These are phyloP conservation scores for Bombus pascuorum DNA, from an alignment of 1,140 invertebrate species.

Conservation along the genomic window DNA sequence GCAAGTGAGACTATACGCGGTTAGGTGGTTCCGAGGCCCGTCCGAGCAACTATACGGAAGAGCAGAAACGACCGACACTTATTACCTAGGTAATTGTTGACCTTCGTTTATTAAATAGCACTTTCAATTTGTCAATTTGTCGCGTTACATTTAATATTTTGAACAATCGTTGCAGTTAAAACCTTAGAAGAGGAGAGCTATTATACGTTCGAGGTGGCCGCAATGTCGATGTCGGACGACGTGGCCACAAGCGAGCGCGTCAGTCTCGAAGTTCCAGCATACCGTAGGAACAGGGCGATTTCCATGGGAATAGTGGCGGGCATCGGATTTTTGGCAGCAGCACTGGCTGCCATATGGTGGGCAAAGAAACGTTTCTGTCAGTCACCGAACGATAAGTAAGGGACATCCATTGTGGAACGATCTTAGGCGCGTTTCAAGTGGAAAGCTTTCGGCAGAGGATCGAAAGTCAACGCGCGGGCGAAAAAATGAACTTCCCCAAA, in stretches of 20 bases:
- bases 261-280: conserved; percentile 84
- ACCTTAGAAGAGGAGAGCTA: conserved; percentile 86
- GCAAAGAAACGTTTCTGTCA: conserved; percentile 82
- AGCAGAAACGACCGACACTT: conserved; percentile 86
- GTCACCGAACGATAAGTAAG: conserved; percentile 71
- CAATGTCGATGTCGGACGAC: conserved; percentile 83
- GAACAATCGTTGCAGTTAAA: conserved; percentile 81
- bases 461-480: background rate
- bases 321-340: conserved; percentile 84
- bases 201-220: conserved; percentile 87
- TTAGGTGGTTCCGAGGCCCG: conserved; percentile 85
- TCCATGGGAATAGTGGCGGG: conserved; percentile 85
- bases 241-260: conserved; percentile 84
- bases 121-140: background rate
- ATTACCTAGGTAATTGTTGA: conserved; percentile 82
- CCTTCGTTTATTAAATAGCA: too few relatives aligned
- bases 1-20: conserved; percentile 83
- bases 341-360: conserved; percentile 85
- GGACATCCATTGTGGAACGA: background rate
- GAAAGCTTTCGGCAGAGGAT: background rate
- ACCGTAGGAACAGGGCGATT: conserved; percentile 84
- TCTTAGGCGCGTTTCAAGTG: background rate
- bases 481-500: background rate
- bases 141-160: background rate
- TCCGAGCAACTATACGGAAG: conserved; percentile 84